phyloP scores from a whole-genome alignment of 2,797 vertebrate genomes.

The Anolis apletophallus region DNA sequence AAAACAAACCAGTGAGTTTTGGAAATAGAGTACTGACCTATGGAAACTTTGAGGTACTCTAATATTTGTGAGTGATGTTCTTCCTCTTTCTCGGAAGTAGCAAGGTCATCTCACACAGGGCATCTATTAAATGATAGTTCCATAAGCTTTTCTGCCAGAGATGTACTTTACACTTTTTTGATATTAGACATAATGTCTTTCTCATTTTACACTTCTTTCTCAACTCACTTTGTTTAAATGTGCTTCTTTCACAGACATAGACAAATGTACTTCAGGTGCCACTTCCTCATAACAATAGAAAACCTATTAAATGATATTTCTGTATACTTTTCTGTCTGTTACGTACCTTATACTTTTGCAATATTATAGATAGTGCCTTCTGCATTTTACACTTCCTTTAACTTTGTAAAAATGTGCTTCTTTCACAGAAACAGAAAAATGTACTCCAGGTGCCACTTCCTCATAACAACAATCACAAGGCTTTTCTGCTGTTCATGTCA shows the following conservation, averaged over 20 bases:
- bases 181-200: not conserved
- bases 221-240: too few species aligned
- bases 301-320: not conserved
- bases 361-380: not conserved
- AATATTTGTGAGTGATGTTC: too few species aligned
- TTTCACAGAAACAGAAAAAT: not conserved
- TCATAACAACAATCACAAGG: not conserved
- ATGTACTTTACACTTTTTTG: not conserved
- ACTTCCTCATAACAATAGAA: not conserved
- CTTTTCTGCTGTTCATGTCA: not conserved
- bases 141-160: not conserved
- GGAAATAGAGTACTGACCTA: too few species aligned
- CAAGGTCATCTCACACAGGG: not conserved
- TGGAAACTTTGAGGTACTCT: too few species aligned
- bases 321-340: not conserved
- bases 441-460: not conserved
- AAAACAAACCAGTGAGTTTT: not conserved
- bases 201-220: not conserved
- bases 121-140: not conserved
- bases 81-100: not conserved
- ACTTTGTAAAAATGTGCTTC: too few species aligned
- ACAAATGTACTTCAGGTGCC: not conserved
- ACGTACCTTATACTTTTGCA: not conserved
- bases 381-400: not conserved
- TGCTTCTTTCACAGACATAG: too few species aligned